Percentiles rank a stretch among this genome's conserved stretches.
These are phyloP conservation scores for Protophormia terraenovae DNA, from an alignment of 2,888 invertebrate species.

Conservation along the genomic window DNA sequence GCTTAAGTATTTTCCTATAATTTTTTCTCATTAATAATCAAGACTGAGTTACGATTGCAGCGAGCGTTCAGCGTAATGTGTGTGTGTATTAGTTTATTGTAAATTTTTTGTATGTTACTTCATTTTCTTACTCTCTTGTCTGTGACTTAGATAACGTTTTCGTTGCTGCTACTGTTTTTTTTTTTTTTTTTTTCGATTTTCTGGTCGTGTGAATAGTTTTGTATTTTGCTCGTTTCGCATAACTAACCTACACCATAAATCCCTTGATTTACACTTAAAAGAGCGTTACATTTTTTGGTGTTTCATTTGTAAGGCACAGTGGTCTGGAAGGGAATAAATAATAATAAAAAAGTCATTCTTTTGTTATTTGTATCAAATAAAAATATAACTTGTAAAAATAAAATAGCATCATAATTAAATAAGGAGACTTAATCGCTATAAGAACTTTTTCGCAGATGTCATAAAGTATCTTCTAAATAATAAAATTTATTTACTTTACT, in stretches of 20 bases:
- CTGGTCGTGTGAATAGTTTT: conserved; percentile 15
- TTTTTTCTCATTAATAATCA: too few species aligned
- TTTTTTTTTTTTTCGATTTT: not conserved
- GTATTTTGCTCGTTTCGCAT: conserved; percentile 6
- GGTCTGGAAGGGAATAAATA: not conserved
- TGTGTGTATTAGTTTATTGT: not conserved
- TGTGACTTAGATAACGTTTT: not conserved
- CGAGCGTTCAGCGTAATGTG: too few species aligned
- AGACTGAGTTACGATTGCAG: not conserved
- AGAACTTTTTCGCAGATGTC: too few species aligned
- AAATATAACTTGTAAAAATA: too few species aligned
- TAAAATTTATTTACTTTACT: too few species aligned
- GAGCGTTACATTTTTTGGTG: conserved; percentile 17
- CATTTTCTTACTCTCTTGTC: conserved; percentile 15
- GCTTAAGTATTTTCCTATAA: too few species aligned
- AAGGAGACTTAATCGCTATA: too few species aligned
- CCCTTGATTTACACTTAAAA: conserved; percentile 18
- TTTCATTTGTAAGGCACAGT: conserved; percentile 15
- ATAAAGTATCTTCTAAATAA: too few species aligned
- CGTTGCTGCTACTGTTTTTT: not conserved
- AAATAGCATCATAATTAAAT: too few species aligned
- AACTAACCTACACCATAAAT: conserved; percentile 60
- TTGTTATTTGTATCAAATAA: too few species aligned
- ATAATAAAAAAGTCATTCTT: not conserved
- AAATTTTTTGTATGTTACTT: conserved; percentile 4